A percentile compares a stretch with the other conserved stretches of the same genome.
Evolutionary conservation across 2,113 vertebrate genomes (phyloP).

Genomic region (Hemichromis elongatus): DNA sequence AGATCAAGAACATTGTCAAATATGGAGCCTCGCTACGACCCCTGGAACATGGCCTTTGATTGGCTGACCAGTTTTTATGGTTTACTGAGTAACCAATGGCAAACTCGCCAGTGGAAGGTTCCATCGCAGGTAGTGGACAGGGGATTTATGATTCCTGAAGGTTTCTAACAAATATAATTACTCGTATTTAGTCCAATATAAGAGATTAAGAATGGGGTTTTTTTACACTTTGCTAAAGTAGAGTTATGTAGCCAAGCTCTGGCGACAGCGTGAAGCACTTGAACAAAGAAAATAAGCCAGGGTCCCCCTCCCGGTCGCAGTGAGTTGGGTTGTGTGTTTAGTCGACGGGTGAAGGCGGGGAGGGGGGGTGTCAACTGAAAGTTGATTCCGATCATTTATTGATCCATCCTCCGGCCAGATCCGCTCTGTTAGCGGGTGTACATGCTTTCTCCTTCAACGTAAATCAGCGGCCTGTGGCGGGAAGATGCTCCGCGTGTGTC

Average conservation of each 20-base stretch:
- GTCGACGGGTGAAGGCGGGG: too few species aligned
- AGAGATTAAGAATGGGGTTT: accelerated
- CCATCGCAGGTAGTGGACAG: conserved; percentile 1
- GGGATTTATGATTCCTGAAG: background rate
- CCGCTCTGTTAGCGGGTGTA: background rate
- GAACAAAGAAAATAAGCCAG: background rate
- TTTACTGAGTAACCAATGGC: conserved; percentile 48
- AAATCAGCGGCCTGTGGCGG: background rate
- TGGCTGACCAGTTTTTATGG: conserved; percentile 18
- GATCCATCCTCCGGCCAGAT: background rate
- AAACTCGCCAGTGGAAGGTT: conserved; percentile 34
- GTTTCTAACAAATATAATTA: background rate
- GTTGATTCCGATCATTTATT: background rate
- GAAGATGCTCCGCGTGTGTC: conserved; percentile 55
- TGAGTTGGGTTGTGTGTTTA: background rate
- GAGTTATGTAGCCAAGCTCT: background rate
- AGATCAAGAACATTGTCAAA: background rate
- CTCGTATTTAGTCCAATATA: accelerated
- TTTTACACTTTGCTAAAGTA: accelerated
- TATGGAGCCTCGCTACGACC: background rate
- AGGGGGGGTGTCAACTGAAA: background rate
- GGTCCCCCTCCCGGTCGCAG: background rate
- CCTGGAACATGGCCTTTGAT: conserved; percentile 21
- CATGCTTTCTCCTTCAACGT: background rate
- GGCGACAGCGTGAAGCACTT: too few species aligned